Evolutionary conservation across 1,140 invertebrate species (phyloP).

Genomic region (Brachionus paranguensis): DNA sequence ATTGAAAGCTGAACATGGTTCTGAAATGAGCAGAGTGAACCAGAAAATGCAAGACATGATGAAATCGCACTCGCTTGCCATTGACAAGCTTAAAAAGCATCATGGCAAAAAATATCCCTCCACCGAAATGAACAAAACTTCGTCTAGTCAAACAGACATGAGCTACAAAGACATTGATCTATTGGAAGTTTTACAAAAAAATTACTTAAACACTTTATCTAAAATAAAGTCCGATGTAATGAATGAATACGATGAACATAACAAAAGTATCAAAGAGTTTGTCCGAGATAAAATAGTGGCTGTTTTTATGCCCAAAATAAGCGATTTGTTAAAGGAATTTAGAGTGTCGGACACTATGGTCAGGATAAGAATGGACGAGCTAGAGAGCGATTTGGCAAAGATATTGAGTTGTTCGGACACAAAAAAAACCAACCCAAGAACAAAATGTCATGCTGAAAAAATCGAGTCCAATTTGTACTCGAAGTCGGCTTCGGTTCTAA

Average conservation of each 20-base stretch:
- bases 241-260: constrained; percentile 16
- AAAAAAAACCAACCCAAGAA: neutral
- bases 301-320: constrained; percentile 30
- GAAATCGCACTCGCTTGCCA: neutral
- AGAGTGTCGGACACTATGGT: constrained; percentile 11
- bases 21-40: neutral
- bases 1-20: neutral
- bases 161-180: constrained; percentile 6
- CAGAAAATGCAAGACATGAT: constrained; percentile 29
- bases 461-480: constrained; percentile 3
- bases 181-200: constrained; percentile 17
- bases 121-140: neutral
- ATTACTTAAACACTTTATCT: neutral
- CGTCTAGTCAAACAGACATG: neutral
- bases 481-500: neutral
- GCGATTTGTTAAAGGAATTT: constrained; percentile 18
- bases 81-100: neutral
- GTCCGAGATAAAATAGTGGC: neutral
- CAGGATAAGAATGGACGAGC: neutral
- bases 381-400: neutral
- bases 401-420: neutral
- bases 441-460: neutral
- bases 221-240: constrained; percentile 26
- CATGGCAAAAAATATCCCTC: neutral
- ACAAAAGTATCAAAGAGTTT: constrained; percentile 2